phyloP scores from a whole-genome alignment of 2,888 invertebrate genomes.

The Uloborus plumipes region DNA sequence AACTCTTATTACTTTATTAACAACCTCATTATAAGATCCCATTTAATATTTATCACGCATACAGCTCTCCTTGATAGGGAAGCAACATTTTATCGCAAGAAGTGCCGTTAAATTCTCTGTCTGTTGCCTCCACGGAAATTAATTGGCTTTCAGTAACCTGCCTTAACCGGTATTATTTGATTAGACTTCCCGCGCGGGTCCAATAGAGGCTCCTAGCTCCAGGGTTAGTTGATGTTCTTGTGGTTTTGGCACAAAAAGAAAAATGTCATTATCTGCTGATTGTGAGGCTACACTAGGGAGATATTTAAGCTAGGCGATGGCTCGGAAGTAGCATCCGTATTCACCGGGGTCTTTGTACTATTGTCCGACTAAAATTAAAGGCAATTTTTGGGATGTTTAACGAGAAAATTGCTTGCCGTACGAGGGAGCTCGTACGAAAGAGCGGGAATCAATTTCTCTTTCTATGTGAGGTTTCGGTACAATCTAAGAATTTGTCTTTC shows the following conservation, averaged over 20 bases:
- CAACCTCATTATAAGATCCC: background rate
- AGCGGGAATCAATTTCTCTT: too few relatives aligned
- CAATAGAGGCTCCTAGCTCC: slow-evolving; percentile 41
- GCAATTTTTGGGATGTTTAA: too few relatives aligned
- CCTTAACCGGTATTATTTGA: slow-evolving; percentile 56
- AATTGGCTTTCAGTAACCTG: slow-evolving; percentile 52
- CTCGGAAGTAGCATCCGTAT: slow-evolving; percentile 32
- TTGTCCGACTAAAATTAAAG: too few relatives aligned
- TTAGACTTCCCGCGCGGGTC: slow-evolving; percentile 51
- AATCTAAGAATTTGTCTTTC: too few relatives aligned
- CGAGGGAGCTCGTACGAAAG: too few relatives aligned
- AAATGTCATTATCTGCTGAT: slow-evolving; percentile 51
- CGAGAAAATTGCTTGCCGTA: too few relatives aligned
- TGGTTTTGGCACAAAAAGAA: slow-evolving; percentile 37
- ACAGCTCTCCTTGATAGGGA: background rate
- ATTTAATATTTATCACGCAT: slow-evolving; percentile 1
- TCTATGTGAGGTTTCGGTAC: too few relatives aligned
- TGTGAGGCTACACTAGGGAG: slow-evolving; percentile 35
- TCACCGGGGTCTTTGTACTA: too few relatives aligned
- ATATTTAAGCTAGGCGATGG: slow-evolving; percentile 49
- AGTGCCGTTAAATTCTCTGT: slow-evolving; percentile 36
- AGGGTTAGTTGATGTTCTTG: slow-evolving; percentile 56
- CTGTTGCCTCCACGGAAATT: slow-evolving; percentile 30
- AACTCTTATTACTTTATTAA: too few relatives aligned
- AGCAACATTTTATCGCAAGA: slow-evolving; percentile 18